These are phyloP conservation scores for Chrysogorgia sp. DNA, from an alignment of 92 coral and sea anemone genomes.

Conservation along the genomic window DNA sequence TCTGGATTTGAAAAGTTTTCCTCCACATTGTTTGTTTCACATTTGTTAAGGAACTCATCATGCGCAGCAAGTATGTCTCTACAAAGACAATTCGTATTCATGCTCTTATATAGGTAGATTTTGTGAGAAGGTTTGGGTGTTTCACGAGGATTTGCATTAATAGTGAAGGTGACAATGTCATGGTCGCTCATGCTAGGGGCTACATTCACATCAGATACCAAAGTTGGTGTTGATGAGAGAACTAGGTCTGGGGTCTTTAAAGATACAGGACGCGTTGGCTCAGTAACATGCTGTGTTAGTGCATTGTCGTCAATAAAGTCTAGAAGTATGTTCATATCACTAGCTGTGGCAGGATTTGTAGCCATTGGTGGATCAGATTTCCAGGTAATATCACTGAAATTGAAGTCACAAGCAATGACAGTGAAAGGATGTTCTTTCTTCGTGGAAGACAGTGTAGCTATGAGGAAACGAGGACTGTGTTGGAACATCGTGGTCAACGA, in stretches of 20 bases:
- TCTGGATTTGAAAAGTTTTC: constrained; percentile 15
- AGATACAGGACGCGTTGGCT: constrained; percentile 33
- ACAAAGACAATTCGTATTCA: neutral
- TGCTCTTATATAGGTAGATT: neutral
- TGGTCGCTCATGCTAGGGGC: constrained; percentile 42
- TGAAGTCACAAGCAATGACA: constrained; percentile 33
- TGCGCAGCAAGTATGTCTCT: constrained; percentile 20
- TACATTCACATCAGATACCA: constrained; percentile 30
- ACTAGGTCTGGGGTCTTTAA: constrained; percentile 40
- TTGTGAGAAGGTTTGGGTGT: constrained; percentile 6
- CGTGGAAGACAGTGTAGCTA: neutral
- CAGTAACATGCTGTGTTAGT: constrained; percentile 35
- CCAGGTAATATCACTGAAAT: constrained; percentile 28
- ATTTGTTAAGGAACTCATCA: no score
- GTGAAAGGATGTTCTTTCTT: neutral
- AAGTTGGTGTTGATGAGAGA: constrained; percentile 39
- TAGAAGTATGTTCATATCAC: constrained; percentile 24
- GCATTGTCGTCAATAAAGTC: constrained; percentile 41
- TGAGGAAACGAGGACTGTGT: neutral
- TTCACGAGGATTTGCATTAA: constrained; percentile 5
- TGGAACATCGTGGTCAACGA: no score
- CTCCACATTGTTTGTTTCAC: constrained; percentile 9
- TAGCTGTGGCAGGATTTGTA: constrained; percentile 41
- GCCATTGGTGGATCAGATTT: constrained; percentile 27
- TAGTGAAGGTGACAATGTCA: constrained; percentile 12